phyloP scores from a whole-genome alignment of 2,797 vertebrate genomes.

The Pangasius krempfi region DNA sequence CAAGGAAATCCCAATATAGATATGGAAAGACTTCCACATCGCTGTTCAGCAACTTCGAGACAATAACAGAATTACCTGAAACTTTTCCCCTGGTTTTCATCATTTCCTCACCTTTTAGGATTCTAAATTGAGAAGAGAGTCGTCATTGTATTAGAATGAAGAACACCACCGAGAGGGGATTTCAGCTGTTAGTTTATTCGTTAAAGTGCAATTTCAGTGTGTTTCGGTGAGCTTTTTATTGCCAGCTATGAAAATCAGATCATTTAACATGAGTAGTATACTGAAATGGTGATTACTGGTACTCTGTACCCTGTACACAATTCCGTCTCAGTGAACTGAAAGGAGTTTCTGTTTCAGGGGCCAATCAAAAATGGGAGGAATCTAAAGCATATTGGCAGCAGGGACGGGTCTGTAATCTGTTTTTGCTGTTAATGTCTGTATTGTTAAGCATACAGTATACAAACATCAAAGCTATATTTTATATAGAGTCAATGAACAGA shows the following conservation, averaged over 20 bases:
- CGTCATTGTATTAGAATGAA: neutral
- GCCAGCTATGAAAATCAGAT: neutral
- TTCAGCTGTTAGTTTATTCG: neutral
- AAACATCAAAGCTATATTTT: neutral
- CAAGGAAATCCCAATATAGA: slow-evolving; percentile 51
- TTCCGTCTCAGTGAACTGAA: neutral
- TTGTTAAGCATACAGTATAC: neutral
- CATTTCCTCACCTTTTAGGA: slow-evolving; percentile 25
- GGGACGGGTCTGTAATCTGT: neutral
- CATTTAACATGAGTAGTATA: neutral
- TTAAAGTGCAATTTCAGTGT: neutral
- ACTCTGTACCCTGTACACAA: neutral
- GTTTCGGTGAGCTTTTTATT: neutral
- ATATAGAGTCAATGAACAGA: neutral
- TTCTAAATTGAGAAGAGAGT: neutral
- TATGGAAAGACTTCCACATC: slow-evolving; percentile 29
- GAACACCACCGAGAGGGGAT: neutral
- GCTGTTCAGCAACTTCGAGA: slow-evolving; percentile 3
- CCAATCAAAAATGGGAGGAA: neutral
- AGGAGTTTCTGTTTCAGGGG: too few relatives aligned
- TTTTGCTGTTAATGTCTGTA: neutral
- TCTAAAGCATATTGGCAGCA: neutral
- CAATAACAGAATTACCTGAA: slow-evolving; percentile 39
- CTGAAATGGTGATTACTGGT: neutral
- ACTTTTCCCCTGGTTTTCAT: slow-evolving; percentile 15